Conservation (phyloP, 2,888 invertebrate species). For the Trissoscelio sp. region DNA sequence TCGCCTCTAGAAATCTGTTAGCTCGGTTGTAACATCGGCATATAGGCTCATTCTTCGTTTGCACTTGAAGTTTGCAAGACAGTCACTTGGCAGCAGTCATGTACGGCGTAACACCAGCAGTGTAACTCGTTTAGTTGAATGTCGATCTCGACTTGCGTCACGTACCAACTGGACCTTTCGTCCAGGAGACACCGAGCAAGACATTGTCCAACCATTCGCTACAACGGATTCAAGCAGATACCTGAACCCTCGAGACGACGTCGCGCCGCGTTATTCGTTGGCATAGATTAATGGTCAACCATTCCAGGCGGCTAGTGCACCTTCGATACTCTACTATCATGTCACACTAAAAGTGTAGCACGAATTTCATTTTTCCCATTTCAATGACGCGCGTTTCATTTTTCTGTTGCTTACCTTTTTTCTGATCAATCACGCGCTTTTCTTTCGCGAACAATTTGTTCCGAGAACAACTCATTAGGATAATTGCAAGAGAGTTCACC, state of each 20-base stretch:
- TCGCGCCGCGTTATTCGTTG: conserved; percentile 47
- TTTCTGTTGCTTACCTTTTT: background rate
- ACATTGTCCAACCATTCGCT: conserved; percentile 52
- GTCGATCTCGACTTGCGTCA: conserved; percentile 56
- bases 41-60: conserved; percentile 57
- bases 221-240: conserved; percentile 60
- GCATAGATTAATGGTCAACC: conserved; percentile 60
- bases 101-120: conserved; percentile 56
- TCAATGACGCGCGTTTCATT: conserved; percentile 18
- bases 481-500: conserved; percentile 36
- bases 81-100: conserved; percentile 60
- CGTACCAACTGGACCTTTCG: conserved; percentile 51
- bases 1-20: conserved; percentile 57
- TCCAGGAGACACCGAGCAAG: conserved; percentile 46
- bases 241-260: conserved; percentile 59
- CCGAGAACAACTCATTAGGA: conserved; percentile 2
- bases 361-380: conserved; percentile 44
- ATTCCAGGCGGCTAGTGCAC: conserved; percentile 13
- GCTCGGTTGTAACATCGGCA: conserved; percentile 36
- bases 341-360: conserved; percentile 38
- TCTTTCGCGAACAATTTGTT: conserved; percentile 60
- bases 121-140: conserved; percentile 56
- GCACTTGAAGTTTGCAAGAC: conserved; percentile 58
- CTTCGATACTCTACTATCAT: conserved; percentile 20
- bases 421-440: conserved; percentile 36